Conservation (phyloP, 2,888 invertebrate genomes). For the Hemaris fuciformis region DNA sequence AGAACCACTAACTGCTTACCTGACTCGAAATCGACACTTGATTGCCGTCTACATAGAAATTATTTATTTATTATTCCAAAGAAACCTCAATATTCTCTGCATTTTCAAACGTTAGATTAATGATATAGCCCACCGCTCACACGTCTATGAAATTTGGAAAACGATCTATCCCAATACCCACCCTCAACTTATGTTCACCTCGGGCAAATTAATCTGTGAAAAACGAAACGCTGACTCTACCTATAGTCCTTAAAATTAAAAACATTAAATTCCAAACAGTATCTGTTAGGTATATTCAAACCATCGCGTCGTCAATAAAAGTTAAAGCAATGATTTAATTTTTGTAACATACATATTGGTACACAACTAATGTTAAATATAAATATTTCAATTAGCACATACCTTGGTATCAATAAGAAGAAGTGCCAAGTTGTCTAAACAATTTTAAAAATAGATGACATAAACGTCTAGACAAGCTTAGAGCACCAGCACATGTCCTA, state of each 20-base stretch:
- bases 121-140: background rate
- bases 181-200: background rate
- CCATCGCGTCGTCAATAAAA: no score
- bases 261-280: background rate
- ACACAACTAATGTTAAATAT: background rate
- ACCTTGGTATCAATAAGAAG: background rate
- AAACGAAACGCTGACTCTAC: background rate
- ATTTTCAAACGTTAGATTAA: background rate
- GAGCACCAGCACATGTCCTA: constrained; percentile 24
- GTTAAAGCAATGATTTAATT: no score
- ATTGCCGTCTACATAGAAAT: no score
- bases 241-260: background rate
- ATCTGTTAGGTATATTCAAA: background rate
- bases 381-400: background rate
- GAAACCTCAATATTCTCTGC: background rate
- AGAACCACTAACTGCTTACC: no score
- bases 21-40: no score
- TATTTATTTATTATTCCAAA: no score
- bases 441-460: constrained; percentile 18
- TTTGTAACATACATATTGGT: no score
- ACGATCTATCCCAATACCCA: background rate
- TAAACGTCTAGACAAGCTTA: constrained; percentile 30
- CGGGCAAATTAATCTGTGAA: background rate
- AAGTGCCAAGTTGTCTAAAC: background rate
- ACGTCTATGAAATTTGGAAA: background rate